Conservation (phyloP, 1,140 invertebrate species). For the Manduca sexta region DNA sequence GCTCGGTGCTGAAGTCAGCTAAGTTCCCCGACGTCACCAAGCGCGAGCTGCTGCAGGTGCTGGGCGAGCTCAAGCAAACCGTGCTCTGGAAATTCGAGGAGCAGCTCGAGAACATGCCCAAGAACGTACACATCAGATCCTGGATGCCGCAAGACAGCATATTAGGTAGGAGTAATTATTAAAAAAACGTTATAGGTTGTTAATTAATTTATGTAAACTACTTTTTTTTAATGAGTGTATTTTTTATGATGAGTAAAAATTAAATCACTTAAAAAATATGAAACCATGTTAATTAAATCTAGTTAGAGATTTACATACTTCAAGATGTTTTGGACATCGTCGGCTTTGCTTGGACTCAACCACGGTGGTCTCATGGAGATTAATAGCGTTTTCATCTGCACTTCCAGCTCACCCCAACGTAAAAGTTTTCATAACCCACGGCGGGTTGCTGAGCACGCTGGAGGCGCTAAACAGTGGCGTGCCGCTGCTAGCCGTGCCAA, state of each 20-base stretch:
- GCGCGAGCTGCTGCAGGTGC: slow-evolving; percentile 19
- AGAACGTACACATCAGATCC: slow-evolving; percentile 74
- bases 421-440: slow-evolving; percentile 78
- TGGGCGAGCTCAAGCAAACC: slow-evolving; percentile 32
- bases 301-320: too few species aligned
- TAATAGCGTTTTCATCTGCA: too few species aligned
- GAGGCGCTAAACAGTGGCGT: slow-evolving; percentile 75
- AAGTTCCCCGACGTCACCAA: slow-evolving; percentile 26
- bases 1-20: slow-evolving; percentile 53
- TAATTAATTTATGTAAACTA: too few species aligned
- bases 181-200: too few species aligned
- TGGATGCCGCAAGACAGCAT: slow-evolving; percentile 79
- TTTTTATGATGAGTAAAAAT: too few species aligned
- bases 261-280: too few species aligned
- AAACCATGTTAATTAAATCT: too few species aligned
- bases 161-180: slow-evolving; percentile 43
- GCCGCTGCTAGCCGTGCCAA: slow-evolving; percentile 76
- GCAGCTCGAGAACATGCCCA: slow-evolving; percentile 35
- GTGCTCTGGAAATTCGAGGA: slow-evolving; percentile 73
- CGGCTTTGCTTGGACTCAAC: too few species aligned
- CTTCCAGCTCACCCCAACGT: slow-evolving; percentile 35
- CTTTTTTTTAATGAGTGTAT: too few species aligned
- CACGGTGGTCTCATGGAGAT: too few species aligned
- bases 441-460: slow-evolving; percentile 75
- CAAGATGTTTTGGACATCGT: background rate